A percentile compares a stretch with the other conserved stretches of the same genome.
Evolutionary conservation across 2,113 vertebrate species (phyloP).

Genomic region (Poecilia latipinna): DNA sequence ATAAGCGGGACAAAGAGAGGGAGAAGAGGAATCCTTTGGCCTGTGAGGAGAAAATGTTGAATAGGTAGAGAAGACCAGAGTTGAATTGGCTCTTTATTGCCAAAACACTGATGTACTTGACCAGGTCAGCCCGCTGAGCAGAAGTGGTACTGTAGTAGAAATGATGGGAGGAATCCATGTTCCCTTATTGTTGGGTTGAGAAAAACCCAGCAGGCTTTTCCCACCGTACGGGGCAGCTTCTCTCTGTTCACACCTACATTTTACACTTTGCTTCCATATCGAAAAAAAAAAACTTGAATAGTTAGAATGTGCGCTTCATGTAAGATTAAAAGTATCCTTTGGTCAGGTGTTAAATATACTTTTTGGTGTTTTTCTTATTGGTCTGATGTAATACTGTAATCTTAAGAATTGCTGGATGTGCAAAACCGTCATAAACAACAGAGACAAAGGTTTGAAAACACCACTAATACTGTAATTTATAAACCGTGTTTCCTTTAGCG

Average conservation of each 20-base stretch:
- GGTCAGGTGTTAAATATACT: neutral
- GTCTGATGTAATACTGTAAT: neutral
- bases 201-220: slow-evolving; percentile 65
- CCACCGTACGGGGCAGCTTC: slow-evolving; percentile 49
- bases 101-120: slow-evolving; percentile 78
- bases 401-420: too few relatives aligned
- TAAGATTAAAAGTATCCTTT: neutral
- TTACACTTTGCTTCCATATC: neutral
- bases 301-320: neutral
- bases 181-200: slow-evolving; percentile 69
- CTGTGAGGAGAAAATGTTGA: slow-evolving; percentile 39
- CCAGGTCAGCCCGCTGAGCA: slow-evolving; percentile 52
- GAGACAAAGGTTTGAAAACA: too few relatives aligned
- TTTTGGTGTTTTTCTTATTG: neutral
- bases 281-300: too few relatives aligned
- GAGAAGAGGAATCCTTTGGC: slow-evolving; percentile 4
- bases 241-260: slow-evolving; percentile 30
- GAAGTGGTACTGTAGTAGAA: slow-evolving; percentile 43
- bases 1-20: slow-evolving; percentile 37
- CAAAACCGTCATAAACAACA: neutral
- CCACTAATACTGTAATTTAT: too few relatives aligned
- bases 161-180: slow-evolving; percentile 68
- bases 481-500: too few relatives aligned
- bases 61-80: slow-evolving; percentile 22
- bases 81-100: slow-evolving; percentile 66